These are phyloP conservation scores for Alexandromys fortis DNA, from an alignment of 2,113 vertebrate species.

Conservation along the genomic window DNA sequence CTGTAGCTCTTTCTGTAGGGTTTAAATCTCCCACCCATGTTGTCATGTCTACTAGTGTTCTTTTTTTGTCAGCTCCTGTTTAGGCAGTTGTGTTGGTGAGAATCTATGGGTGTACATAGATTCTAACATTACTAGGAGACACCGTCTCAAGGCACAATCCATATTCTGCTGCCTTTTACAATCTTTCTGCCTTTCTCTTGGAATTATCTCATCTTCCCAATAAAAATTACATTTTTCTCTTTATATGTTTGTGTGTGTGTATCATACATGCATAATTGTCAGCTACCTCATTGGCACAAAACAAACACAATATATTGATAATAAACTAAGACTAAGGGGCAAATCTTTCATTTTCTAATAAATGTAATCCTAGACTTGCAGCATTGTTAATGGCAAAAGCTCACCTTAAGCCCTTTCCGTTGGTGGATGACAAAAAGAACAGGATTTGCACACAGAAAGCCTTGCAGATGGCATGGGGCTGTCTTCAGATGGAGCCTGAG, in stretches of 20 bases:
- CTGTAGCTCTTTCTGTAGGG: neutral
- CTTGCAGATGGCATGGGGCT: too few species aligned
- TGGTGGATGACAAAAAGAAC: neutral
- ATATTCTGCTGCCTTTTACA: neutral
- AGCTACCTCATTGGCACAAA: neutral
- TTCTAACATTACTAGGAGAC: neutral
- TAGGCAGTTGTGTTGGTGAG: neutral
- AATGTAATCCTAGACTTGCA: neutral
- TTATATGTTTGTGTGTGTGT: neutral
- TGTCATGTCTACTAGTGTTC: neutral
- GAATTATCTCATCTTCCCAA: neutral
- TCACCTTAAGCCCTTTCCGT: neutral
- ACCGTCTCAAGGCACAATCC: neutral
- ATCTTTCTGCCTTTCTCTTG: neutral
- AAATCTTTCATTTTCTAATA: neutral
- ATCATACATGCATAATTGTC: neutral
- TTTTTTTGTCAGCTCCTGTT: neutral
- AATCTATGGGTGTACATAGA: too few species aligned
- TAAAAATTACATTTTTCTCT: neutral
- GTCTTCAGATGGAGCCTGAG: neutral
- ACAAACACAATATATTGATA: neutral
- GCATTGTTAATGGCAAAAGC: neutral
- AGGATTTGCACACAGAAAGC: neutral
- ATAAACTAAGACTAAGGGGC: neutral
- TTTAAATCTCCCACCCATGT: too few species aligned